Conservation (phyloP, 2,113 vertebrate species). For the Circaetus gallicus region DNA sequence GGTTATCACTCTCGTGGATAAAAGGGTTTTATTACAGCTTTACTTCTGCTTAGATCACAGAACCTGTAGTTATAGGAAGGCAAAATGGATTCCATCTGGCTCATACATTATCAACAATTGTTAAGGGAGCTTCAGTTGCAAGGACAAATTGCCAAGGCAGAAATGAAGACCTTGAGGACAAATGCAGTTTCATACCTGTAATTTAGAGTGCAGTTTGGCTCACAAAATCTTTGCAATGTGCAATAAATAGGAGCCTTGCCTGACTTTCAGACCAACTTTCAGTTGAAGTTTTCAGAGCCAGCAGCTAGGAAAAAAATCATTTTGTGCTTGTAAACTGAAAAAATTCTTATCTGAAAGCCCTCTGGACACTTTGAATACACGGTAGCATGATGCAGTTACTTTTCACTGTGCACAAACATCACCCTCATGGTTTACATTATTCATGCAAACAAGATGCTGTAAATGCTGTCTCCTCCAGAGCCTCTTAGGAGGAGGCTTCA, state of each 20-base stretch:
- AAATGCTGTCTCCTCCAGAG: constrained; percentile 21
- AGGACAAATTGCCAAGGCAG: not conserved
- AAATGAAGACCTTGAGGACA: constrained; percentile 18
- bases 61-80: not conserved
- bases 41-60: not conserved
- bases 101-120: not conserved
- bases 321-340: not conserved
- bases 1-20: not conserved
- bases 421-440: constrained; percentile 22
- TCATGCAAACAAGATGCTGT: constrained; percentile 41
- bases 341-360: not conserved
- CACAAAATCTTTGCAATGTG: not conserved
- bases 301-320: not conserved
- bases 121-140: not conserved
- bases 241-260: not conserved
- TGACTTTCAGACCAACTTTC: constrained; percentile 13
- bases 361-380: not conserved
- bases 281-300: not conserved
- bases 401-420: not conserved
- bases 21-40: constrained; percentile 3
- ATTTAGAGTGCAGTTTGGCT: constrained; percentile 1
- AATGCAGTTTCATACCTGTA: not conserved
- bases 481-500: not conserved
- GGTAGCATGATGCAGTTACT: not conserved
- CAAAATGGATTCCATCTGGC: not conserved